phyloP scores from a whole-genome alignment of 2,113 vertebrate species.

The Psilopsiagon aurifrons region DNA sequence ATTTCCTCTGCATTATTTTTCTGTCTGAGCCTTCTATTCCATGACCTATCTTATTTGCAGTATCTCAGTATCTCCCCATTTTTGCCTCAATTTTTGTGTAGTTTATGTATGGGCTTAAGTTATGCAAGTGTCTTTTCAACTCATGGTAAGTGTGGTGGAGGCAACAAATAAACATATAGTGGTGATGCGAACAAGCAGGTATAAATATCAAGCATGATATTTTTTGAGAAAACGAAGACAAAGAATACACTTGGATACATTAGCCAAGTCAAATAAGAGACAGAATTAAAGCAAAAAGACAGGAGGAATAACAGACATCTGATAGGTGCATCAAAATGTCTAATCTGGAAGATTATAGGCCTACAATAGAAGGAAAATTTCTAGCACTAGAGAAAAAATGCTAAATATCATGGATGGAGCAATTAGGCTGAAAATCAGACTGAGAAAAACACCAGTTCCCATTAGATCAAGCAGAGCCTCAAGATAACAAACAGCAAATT shows the following conservation, averaged over 20 bases:
- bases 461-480: neutral
- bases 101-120: neutral
- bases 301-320: neutral
- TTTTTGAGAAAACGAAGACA: neutral
- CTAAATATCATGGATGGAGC: neutral
- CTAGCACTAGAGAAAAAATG: neutral
- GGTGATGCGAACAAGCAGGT: neutral
- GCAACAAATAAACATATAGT: neutral
- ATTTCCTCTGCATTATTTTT: neutral
- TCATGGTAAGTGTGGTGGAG: neutral
- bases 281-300: neutral
- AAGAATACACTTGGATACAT: neutral
- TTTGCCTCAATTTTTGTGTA: neutral
- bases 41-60: neutral
- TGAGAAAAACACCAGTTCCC: neutral
- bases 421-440: neutral
- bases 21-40: neutral
- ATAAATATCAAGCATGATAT: neutral
- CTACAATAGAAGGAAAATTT: neutral
- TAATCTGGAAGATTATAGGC: neutral
- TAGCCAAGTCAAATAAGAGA: neutral
- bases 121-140: neutral
- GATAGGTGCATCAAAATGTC: neutral
- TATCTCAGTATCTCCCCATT: neutral
- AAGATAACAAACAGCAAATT: neutral